Percentiles rank a stretch among this genome's conserved stretches.
Conservation (phyloP, 64 coral and sea anemone species). For the Dendrophyllia cribrosa region DNA sequence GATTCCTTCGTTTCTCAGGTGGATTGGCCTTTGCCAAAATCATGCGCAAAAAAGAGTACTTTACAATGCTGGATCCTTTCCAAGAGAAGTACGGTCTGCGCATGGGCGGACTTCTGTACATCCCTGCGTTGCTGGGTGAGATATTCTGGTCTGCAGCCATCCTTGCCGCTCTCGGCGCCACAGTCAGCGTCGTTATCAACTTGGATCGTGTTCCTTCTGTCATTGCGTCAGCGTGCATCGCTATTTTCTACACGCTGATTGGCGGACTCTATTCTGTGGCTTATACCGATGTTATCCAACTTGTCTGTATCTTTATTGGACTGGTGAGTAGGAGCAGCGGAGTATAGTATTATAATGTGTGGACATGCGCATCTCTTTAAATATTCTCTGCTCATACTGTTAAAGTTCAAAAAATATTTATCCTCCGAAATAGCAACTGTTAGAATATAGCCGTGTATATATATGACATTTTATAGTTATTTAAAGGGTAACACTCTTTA, state of each 20-base stretch:
- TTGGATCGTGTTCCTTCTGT: conserved; percentile 73
- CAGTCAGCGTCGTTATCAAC: conserved; percentile 90
- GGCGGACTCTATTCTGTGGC: conserved; percentile 98
- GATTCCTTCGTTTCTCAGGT: conserved; percentile 54
- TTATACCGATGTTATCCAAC: conserved; percentile 97
- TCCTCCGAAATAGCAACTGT: too few species aligned
- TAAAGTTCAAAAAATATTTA: too few species aligned
- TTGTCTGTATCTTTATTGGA: conserved; percentile 95
- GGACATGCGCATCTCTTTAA: background rate
- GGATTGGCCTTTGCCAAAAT: conserved; percentile 94
- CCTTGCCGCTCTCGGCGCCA: conserved; percentile 88
- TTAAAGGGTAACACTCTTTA: too few species aligned
- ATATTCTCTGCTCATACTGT: too few species aligned
- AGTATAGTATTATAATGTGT: background rate
- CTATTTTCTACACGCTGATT: conserved; percentile 89
- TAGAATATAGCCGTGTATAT: too few species aligned
- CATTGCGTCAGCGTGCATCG: conserved; percentile 86
- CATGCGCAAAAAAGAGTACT: conserved; percentile 88
- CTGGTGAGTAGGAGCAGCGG: conserved; percentile 68
- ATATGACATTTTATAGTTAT: too few species aligned
- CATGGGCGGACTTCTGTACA: conserved; percentile 89
- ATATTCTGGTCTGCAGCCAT: conserved; percentile 98
- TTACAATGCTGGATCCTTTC: conserved; percentile 98
- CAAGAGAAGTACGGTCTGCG: conserved; percentile 84
- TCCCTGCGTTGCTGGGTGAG: conserved; percentile 93